Evolutionary conservation across 1,140 invertebrate genomes (phyloP), one percentile per base, ranked within the genome.

Genomic region (Cardiocondyla obscurior): DNA sequence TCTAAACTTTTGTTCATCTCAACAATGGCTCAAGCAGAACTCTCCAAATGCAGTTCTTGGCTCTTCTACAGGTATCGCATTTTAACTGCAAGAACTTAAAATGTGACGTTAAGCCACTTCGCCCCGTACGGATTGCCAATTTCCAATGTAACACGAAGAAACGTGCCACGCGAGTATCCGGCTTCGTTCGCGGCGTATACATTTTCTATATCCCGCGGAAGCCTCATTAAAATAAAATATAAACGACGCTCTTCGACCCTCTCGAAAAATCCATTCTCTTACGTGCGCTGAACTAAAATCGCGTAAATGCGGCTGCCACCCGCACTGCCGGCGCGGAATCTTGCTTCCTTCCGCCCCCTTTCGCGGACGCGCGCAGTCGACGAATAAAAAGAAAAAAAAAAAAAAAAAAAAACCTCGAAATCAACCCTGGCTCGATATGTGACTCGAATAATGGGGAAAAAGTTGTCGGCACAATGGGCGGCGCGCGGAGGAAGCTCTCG

Each of bases 371-470:
- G 19, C 57, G n/a, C 30, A 49, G 67, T 72, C 57, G 65, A 3
- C 53, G 49, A 46, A 64, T 51, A 51, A 79, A 25, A n/a, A n/a
- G n/a, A n/a, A n/a, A n/a, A 81, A 70, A 62, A 55, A 77, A 81
- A 81, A 70, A 62, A 55, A 77, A 81, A 81, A 70, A 62, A 55
- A 77, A 81, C 60, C 73, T 83, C 55, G 85, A 86, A 89, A 85
- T 85, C 87, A 87, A 64, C 60, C 69, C 69, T 51, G 25, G 39
- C 72, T 83, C 85, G 77, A 89, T 89, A 90, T 89, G 79, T 89
- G 88, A 90, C 84, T 89, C 86, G 88, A 86, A 89, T 88, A 89
- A 88, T 79, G 72, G 84, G 76, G 65, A 58, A 82, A 87, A 86
- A 86, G 82, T 85, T 69, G 64, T 72, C 81, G 65, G 67, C 57